Evolutionary conservation across 1,140 invertebrate species (phyloP).

Genomic region (Medauroidea extradentata): DNA sequence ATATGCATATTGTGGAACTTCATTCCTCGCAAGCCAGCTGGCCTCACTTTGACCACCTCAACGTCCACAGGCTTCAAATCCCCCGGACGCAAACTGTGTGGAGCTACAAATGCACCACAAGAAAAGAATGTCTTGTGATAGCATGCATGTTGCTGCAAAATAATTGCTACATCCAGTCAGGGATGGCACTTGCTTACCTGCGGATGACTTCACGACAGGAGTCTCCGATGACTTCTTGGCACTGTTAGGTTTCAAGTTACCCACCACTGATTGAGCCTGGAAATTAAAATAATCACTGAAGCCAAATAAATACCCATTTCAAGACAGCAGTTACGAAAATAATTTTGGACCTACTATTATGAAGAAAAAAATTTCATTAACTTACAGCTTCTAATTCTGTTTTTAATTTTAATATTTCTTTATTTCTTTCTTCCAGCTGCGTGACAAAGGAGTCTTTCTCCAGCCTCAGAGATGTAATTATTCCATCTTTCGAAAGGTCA

Average conservation of each 20-base stretch:
- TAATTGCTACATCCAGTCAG: not conserved
- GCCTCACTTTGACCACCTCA: not conserved
- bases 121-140: not conserved
- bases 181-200: too few relatives aligned
- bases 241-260: not conserved
- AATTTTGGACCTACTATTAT: not conserved
- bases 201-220: too few relatives aligned
- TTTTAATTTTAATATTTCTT: not conserved
- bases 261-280: not conserved
- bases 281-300: not conserved
- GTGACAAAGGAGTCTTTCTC: not conserved
- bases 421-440: not conserved
- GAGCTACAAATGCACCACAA: not conserved
- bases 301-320: not conserved
- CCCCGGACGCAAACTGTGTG: not conserved
- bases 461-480: not conserved
- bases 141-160: not conserved
- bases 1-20: constrained; percentile 16
- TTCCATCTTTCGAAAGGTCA: not conserved
- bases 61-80: not conserved
- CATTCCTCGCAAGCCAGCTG: constrained; percentile 16
- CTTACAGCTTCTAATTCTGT: not conserved
- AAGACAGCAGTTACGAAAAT: not conserved
- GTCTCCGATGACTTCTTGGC: too few relatives aligned
- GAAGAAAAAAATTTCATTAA: not conserved